Conservation (phyloP, 2,113 vertebrate genomes). For the Phoxinus phoxinus region DNA sequence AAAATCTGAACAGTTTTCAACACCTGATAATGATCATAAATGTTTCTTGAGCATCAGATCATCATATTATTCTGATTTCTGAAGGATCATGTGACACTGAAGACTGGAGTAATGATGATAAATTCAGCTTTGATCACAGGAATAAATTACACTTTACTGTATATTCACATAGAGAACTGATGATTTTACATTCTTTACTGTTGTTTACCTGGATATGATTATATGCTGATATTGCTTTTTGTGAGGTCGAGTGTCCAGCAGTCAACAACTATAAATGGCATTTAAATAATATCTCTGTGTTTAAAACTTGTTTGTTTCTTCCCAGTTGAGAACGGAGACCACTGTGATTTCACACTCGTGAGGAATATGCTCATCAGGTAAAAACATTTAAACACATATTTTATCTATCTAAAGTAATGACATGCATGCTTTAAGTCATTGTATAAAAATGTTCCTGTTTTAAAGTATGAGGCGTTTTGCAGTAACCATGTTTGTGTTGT, state of each 20-base stretch:
- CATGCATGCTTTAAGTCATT: background rate
- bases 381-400: too few species aligned
- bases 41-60: too few species aligned
- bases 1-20: too few species aligned
- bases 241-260: background rate
- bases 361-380: slow-evolving; percentile 99
- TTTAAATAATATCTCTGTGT: background rate
- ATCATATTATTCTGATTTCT: background rate
- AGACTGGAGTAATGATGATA: background rate
- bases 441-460: background rate
- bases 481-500: slow-evolving; percentile 41
- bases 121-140: too few species aligned
- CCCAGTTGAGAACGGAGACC: slow-evolving; percentile 95
- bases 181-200: too few species aligned
- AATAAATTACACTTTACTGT: too few species aligned
- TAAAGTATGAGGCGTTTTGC: background rate
- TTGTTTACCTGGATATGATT: background rate
- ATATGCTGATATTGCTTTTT: background rate
- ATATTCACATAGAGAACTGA: too few species aligned
- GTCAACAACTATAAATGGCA: background rate
- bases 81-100: background rate
- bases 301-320: slow-evolving; percentile 34
- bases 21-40: too few species aligned
- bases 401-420: too few species aligned
- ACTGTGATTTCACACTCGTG: slow-evolving; percentile 98